Evolutionary conservation across 2,888 invertebrate genomes (phyloP), one percentile per base, ranked within the genome.

Genomic region (Andrena fulva): DNA sequence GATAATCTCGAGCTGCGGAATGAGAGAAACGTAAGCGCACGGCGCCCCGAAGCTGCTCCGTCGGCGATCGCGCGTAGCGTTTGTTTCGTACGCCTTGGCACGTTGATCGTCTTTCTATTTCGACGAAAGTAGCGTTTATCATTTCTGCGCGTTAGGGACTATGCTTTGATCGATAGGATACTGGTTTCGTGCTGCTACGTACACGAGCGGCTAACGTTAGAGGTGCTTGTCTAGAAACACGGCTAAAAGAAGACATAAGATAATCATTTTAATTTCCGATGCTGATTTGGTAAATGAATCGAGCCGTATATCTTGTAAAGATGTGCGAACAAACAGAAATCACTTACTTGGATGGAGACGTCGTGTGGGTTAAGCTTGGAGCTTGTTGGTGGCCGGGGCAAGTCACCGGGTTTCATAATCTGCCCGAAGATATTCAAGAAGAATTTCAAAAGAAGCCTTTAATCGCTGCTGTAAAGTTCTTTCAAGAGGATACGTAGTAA

Each of bases 381-480:
- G 95, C 96, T 56, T 96, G 96, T 90, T 98, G 97, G 97, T 98
- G 98, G 98, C 98, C 98, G 33, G 97, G 97, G 12, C 96, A 97
- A 93, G 97, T 98, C 80, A 95, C 96, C 63, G 95, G 95, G 83
- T 94, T 95, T 86, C 93, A 95, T 29, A 95, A 96, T 72, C 94
- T 97, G 75, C 96, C 97, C 31, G 95, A 96, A 87, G 97, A 97
- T 91, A 95, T 97, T 87, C 94, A 96, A 81, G 94, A 94, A 64
- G 96, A 96, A 73, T 95, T 96, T 91, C 95, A 95, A 90, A 93
- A 92, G 70, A 97, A 96, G 91, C 95, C 96, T 86, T 96, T 97
- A n/a, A 96, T 97, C 88, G 97, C 97, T 72, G 96, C 96, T 90
- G 98, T 98, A 67, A 97, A 97, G 93, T 98, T 98, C 94, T 98